Percentiles rank a stretch among this genome's conserved stretches.
These are phyloP conservation scores for Melopsittacus undulatus DNA, from an alignment of 2,797 vertebrate species.

Conservation along the genomic window DNA sequence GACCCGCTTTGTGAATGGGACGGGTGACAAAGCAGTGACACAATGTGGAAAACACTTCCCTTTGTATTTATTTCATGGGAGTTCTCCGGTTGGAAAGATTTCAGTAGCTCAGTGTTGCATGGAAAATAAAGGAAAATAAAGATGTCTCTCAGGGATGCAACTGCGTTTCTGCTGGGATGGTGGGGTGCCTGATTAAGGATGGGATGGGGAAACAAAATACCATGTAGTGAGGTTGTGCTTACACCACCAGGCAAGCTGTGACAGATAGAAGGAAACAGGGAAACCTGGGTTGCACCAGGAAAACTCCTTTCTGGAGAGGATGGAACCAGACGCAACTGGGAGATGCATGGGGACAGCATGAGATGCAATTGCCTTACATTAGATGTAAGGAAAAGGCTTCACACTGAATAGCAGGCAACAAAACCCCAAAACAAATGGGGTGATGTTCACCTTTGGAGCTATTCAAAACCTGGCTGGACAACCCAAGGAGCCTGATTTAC, in stretches of 20 bases:
- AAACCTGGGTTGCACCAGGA: neutral
- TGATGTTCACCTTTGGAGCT: neutral
- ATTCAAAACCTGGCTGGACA: neutral
- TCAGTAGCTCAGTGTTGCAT: neutral
- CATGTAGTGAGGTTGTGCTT: neutral
- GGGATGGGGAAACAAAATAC: neutral
- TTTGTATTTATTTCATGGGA: neutral
- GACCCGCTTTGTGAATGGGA: fast-evolving
- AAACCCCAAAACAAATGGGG: fast-evolving
- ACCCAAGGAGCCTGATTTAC: neutral
- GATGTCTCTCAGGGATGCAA: neutral
- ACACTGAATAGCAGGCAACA: neutral
- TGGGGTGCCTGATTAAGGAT: neutral
- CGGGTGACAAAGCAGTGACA: neutral
- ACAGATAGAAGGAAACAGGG: neutral
- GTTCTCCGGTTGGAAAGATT: neutral
- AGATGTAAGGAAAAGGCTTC: neutral
- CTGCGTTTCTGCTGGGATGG: neutral
- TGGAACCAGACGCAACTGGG: neutral
- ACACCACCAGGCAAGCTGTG: neutral
- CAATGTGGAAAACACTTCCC: constrained; percentile 18
- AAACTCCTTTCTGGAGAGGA: neutral
- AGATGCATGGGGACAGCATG: neutral
- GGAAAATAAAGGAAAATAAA: constrained; percentile 14
- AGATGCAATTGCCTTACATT: fast-evolving